Evolutionary conservation across 2,797 vertebrate species (phyloP).

Genomic region (Diglossa cyanea): DNA sequence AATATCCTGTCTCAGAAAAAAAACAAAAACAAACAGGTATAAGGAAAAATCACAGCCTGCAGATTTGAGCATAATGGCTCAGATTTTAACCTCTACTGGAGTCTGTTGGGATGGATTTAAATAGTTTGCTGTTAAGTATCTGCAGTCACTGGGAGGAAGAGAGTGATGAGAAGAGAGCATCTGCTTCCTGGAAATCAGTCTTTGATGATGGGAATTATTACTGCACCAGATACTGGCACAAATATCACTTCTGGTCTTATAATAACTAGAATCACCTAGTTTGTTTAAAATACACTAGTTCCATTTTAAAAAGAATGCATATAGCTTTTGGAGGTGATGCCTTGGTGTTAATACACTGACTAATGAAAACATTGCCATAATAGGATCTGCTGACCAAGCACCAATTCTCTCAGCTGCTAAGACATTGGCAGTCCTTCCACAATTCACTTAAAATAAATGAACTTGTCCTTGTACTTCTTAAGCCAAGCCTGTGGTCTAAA

Average conservation of each 20-base stretch:
- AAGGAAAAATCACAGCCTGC: neutral
- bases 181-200: neutral
- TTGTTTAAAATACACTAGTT: neutral
- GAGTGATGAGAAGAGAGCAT: neutral
- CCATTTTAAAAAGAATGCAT: neutral
- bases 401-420: neutral
- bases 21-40: neutral
- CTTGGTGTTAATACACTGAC: neutral
- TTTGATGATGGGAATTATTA: neutral
- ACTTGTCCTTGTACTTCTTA: neutral
- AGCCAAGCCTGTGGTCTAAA: neutral
- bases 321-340: neutral
- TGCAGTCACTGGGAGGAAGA: neutral
- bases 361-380: neutral
- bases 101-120: neutral
- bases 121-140: neutral
- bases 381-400: conserved; percentile 36
- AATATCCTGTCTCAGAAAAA: neutral
- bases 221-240: neutral
- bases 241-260: neutral
- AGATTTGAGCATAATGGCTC: neutral
- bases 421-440: conserved; percentile 9
- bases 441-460: conserved; percentile 44
- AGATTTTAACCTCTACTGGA: neutral
- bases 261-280: neutral